Evolutionary conservation across 2,113 vertebrate genomes (phyloP), one percentile per base, ranked within the genome.

Genomic region (Sinocyclocheilus grahami): DNA sequence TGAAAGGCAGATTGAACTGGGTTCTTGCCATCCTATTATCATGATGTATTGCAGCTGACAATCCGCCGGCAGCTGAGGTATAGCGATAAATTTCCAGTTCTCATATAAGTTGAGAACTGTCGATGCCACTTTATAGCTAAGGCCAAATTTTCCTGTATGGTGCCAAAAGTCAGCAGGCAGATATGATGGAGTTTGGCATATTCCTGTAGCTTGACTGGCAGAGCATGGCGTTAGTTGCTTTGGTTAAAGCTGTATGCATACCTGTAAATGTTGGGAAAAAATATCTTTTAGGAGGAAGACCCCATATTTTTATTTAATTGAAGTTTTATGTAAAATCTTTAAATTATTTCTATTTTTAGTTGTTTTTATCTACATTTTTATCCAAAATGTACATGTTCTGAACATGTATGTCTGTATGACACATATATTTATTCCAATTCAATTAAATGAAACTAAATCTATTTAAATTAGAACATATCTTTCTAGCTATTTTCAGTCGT

Each of bases 21-120:
- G 77, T 86, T 58, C 78, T 33, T 89, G 90, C 91, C 92, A 90
- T 93, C 89, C 89, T 88, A 92, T 94, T 91, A 93, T 77, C 48
- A 12, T 89, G 92, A 92, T 91, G 88, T 87, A 90, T 89, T 85
- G 78, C 83, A 27, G 58, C 86, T 90, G 91, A 89, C 92, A 91
- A 83, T 74, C 85, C 30, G 4, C 46, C 78, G 7, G 80, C 86
- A 89, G 87, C 91, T 85, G 84, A 60, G 51, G 39, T 86, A 80
- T 22, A 79, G 62, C 65, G 1, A 42, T n/a, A 58, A 0, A 46
- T 62, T 80, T 72, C 39, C 63, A 42, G 24, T 27, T 80, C 78
- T 85, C 30, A 79, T 79, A 77, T 27, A 37, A 53, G 63, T 22
- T 53, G 84, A 33, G 48, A 14, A 5, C 11, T 78, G 75, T 78